These are phyloP conservation scores for Pipistrellus nathusii DNA, from an alignment of 2,797 vertebrate genomes.

Conservation along the genomic window DNA sequence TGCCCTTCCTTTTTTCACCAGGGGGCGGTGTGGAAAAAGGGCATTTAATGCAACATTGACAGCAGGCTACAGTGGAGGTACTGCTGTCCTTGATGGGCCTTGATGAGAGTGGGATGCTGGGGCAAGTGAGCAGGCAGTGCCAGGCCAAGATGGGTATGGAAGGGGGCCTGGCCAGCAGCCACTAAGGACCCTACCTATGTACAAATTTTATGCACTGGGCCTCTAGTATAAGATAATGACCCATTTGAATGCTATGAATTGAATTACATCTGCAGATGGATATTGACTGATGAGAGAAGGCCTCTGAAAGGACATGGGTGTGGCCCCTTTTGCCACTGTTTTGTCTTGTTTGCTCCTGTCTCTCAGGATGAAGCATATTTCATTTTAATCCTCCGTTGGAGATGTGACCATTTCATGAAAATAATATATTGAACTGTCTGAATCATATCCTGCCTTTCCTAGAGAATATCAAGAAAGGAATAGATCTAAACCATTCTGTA, in stretches of 20 bases:
- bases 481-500: background rate
- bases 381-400: conserved; percentile 11
- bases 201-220: too few species aligned
- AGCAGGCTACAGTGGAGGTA: too few species aligned
- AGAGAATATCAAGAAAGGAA: conserved; percentile 44
- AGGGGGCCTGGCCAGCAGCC: too few species aligned
- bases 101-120: too few species aligned
- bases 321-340: conserved; percentile 7
- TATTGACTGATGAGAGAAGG: background rate
- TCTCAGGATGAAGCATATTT: conserved; percentile 37
- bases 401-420: conserved; percentile 27
- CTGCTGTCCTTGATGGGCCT: too few species aligned
- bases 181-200: too few species aligned
- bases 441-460: conserved; percentile 1
- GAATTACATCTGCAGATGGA: conserved; percentile 31
- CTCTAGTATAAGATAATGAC: background rate
- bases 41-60: too few species aligned
- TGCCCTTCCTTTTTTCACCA: too few species aligned
- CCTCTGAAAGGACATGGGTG: background rate
- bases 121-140: too few species aligned
- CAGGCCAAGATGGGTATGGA: too few species aligned
- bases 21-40: too few species aligned
- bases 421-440: conserved; percentile 7
- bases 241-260: background rate
- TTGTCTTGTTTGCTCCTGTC: conserved; percentile 39